phyloP scores from a whole-genome alignment of 2,113 vertebrate species.

The Psilopogon haemacephalus region DNA sequence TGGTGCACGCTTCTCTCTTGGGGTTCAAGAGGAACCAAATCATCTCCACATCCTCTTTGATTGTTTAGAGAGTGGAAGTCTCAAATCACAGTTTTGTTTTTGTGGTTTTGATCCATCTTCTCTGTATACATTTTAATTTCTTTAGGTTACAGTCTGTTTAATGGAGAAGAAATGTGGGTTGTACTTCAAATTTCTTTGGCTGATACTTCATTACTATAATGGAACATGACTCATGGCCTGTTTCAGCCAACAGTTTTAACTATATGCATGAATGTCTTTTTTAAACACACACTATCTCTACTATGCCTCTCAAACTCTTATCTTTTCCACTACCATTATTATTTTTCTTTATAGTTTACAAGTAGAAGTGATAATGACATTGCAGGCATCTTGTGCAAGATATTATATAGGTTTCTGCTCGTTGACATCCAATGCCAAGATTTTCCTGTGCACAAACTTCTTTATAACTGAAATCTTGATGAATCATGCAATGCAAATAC shows the following conservation, averaged over 20 bases:
- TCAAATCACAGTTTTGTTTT: neutral
- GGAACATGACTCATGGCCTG: neutral
- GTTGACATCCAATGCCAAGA: neutral
- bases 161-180: neutral
- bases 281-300: neutral
- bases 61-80: neutral
- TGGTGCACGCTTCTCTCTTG: neutral
- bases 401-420: neutral
- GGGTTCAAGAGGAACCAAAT: rapidly evolving
- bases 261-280: neutral
- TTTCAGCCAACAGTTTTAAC: slow-evolving; percentile 27
- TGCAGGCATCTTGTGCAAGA: neutral
- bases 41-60: neutral
- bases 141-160: neutral
- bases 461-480: neutral
- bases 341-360: neutral
- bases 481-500: neutral
- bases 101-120: neutral
- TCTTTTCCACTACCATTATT: neutral
- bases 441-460: neutral
- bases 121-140: neutral
- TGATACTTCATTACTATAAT: neutral
- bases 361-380: neutral
- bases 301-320: neutral
- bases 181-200: neutral